Percentiles rank a stretch among this genome's conserved stretches.
Evolutionary conservation across 2,797 vertebrate species (phyloP).

Genomic region (Poecilia picta): DNA sequence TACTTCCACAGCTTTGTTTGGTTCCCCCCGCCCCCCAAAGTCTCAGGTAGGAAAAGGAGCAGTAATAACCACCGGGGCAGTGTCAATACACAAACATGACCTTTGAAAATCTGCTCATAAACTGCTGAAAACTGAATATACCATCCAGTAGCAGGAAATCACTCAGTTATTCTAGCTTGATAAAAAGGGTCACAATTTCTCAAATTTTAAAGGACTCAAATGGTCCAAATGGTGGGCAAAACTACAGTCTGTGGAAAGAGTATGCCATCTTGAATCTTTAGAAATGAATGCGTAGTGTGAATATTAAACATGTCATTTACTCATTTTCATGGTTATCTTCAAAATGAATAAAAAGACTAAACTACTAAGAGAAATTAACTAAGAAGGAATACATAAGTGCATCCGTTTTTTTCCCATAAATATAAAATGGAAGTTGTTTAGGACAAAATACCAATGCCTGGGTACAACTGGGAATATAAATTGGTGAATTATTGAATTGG

Average conservation of each 20-base stretch:
- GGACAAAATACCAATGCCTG: not conserved
- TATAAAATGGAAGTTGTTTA: not conserved
- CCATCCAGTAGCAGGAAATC: not conserved
- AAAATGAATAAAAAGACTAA: not conserved
- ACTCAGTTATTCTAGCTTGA: not conserved
- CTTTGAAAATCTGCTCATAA: not conserved
- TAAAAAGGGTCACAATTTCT: not conserved
- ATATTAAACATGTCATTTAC: not conserved
- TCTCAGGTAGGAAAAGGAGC: not conserved
- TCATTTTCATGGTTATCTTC: not conserved
- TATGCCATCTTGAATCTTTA: not conserved
- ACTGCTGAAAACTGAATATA: not conserved
- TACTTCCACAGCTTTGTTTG: not conserved
- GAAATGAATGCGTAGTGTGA: not conserved
- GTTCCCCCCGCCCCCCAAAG: accelerated
- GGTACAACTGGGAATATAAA: not conserved
- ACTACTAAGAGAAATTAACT: not conserved
- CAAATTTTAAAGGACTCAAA: not conserved
- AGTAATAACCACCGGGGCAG: not conserved
- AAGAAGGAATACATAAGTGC: not conserved
- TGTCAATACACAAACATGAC: not conserved
- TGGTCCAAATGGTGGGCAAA: not conserved
- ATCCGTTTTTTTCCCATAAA: not conserved
- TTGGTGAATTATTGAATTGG: not conserved
- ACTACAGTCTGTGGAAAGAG: not conserved